Base-by-base conservation (phyloP, 2,797 vertebrate species). In the Danio choprae region DNA sequence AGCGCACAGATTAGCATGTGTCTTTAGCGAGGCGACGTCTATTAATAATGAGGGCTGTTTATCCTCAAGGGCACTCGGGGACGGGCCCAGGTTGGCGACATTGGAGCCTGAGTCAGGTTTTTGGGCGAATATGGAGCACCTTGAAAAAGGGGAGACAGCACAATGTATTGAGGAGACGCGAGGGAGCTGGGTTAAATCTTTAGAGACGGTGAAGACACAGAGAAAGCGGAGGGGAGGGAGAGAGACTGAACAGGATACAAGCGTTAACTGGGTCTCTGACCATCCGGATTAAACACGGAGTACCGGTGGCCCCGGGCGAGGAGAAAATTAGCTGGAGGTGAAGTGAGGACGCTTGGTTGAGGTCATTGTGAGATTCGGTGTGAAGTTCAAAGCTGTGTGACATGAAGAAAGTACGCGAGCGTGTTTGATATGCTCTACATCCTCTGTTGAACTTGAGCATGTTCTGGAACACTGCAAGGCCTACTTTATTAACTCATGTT, bases 1-100 rank as follows among this genome's bases (percentile, higher is more conserved):
- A 72, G 84, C 59, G 20, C 84, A 81, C 71, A 91, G 90, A 94
- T 93, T 90, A 92, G 88, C 89, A 93, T 92, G 90, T 87, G 83
- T 85, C 83, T 87, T 85, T 79, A 86, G 83, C 85, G 82, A 81
- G 84, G 86, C 79, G 44, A 85, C 83, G 87, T 83, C 87, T 93
- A 91, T 91, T 92, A 92, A 93, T 93, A 92, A 87, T 67, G 69
- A 87, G 81, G 71, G 62, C 36, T 86, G 76, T 86, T 84, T 79
- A 85, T 81, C 83, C 84, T 77, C 82, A 77, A 83, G 83, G 77
- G 82, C 60, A 64, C 74, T 50, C 53, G 56, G 41, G 29, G 62
- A 79, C 41, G 18, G 51, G 62, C 58, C 62, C 59, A 73, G 83
- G 80, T 80, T 65, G 64, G 12, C 46, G 48, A 68, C 74, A 74